These are phyloP conservation scores for Meteorus cinctellus DNA, from an alignment of 2,888 invertebrate genomes.

Conservation along the genomic window DNA sequence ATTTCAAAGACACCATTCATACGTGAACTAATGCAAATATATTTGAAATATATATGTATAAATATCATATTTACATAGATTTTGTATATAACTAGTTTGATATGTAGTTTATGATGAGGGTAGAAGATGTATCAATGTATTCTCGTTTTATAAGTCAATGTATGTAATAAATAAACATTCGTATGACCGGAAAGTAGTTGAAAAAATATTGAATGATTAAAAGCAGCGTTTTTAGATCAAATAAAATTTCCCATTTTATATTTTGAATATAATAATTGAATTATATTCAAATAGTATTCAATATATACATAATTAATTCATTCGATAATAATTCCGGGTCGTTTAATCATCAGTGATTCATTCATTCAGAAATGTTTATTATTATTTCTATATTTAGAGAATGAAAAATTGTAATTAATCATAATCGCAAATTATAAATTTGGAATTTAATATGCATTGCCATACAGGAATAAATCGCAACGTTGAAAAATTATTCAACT, in stretches of 20 bases:
- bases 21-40: not conserved
- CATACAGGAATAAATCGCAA: too few species aligned
- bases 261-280: not conserved
- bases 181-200: too few species aligned
- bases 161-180: too few species aligned
- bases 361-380: too few species aligned
- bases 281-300: not conserved
- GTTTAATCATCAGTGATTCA: too few species aligned
- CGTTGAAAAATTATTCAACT: too few species aligned
- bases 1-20: constrained; percentile 32
- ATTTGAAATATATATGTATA: not conserved
- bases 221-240: not conserved
- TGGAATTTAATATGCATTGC: too few species aligned
- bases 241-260: not conserved
- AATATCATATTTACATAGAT: not conserved
- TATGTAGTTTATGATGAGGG: not conserved
- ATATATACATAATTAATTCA: not conserved
- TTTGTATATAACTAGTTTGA: not conserved
- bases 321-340: not conserved
- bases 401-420: too few species aligned
- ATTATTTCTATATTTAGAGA: too few species aligned
- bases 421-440: too few species aligned
- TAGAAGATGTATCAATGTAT: too few species aligned
- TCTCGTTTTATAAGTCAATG: too few species aligned
- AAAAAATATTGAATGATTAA: not conserved